Conservation (phyloP, 37 sponge, comb jelly and placozoan genomes). For the Halisarca cf. caerulea region DNA sequence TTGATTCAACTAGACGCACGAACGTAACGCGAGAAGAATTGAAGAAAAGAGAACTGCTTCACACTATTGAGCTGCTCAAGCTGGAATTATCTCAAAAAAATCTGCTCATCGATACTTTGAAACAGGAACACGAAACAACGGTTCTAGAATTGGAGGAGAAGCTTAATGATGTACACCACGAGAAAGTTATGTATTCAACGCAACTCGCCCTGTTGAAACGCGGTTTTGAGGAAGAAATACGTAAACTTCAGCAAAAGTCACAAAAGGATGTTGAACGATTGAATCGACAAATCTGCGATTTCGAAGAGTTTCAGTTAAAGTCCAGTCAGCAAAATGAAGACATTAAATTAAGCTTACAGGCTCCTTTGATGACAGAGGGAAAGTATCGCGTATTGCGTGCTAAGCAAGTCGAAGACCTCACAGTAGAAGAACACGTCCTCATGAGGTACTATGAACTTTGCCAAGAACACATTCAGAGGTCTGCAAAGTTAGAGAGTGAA, state of each 20-base stretch:
- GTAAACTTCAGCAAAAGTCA: slow-evolving; percentile 13
- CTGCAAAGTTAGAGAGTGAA: neutral
- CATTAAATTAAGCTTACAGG: slow-evolving; percentile 12
- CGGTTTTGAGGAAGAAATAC: slow-evolving; percentile 48
- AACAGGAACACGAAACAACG: slow-evolving; percentile 53
- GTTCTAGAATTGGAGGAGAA: slow-evolving; percentile 73
- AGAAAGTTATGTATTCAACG: slow-evolving; percentile 52
- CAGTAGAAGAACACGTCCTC: slow-evolving; percentile 35
- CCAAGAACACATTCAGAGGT: neutral
- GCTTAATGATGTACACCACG: slow-evolving; percentile 63
- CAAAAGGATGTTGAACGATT: slow-evolving; percentile 21
- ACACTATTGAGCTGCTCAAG: slow-evolving; percentile 72
- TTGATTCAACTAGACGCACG: slow-evolving; percentile 40
- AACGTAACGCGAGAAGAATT: slow-evolving; percentile 58
- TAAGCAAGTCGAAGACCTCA: neutral
- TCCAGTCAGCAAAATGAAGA: neutral
- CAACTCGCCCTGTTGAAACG: neutral
- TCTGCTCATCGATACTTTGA: slow-evolving; percentile 62
- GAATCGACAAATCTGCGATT: neutral
- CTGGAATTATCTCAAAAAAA: slow-evolving; percentile 85
- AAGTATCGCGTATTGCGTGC: slow-evolving; percentile 14
- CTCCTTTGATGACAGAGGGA: neutral
- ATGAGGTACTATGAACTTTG: slow-evolving; percentile 45
- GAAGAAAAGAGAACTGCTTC: slow-evolving; percentile 64
- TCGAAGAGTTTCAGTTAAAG: slow-evolving; percentile 26